A percentile compares a stretch with the other conserved stretches of the same genome.
phyloP scores from a whole-genome alignment of 2,888 invertebrate species.

The Catonia carolina region DNA sequence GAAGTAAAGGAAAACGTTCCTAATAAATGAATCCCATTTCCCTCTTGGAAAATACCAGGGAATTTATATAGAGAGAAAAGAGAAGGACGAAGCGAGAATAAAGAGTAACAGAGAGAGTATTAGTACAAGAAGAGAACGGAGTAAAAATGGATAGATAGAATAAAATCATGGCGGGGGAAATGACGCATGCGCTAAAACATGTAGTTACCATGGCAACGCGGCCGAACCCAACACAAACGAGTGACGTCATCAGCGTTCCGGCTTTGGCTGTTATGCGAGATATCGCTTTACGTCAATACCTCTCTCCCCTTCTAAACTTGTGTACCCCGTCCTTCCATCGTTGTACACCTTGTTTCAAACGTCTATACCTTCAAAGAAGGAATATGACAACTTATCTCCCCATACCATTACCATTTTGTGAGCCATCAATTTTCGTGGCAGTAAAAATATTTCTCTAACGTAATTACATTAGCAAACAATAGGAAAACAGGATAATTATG shows the following conservation, averaged over 20 bases:
- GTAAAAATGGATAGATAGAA: background rate
- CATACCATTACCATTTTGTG: no score
- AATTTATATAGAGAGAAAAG: background rate
- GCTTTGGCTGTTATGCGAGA: background rate
- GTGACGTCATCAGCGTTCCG: background rate
- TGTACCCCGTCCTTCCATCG: background rate
- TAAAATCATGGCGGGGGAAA: background rate
- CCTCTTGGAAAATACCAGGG: slow-evolving; percentile 1
- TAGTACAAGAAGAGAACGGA: background rate
- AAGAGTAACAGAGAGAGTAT: background rate
- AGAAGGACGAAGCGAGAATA: background rate
- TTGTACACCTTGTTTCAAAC: no score
- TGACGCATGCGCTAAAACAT: background rate
- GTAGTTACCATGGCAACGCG: slow-evolving; percentile 8
- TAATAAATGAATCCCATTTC: slow-evolving; percentile 32
- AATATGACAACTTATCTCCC: no score
- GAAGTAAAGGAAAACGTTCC: slow-evolving; percentile 22
- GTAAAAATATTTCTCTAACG: no score
- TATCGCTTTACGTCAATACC: slow-evolving; percentile 9
- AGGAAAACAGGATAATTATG: no score
- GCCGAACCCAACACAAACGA: slow-evolving; percentile 4
- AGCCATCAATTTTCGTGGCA: no score
- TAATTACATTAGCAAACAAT: no score
- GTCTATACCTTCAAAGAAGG: no score
- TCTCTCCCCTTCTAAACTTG: background rate